These are phyloP conservation scores for Drosophila melanogaster DNA, from an alignment of 1,140 invertebrate species.

Conservation along the genomic window DNA sequence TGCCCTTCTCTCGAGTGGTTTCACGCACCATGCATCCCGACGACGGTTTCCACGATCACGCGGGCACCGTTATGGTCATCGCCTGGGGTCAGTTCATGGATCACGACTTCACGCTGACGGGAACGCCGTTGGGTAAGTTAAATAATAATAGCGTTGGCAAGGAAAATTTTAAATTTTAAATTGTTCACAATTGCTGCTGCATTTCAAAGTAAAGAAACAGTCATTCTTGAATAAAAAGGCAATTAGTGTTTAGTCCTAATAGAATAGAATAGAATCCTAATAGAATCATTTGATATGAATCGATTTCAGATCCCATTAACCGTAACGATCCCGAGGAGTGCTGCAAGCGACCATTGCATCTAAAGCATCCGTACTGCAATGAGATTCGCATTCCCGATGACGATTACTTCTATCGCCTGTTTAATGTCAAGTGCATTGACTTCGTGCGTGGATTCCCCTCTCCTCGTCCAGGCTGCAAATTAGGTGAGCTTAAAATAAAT, in stretches of 20 bases:
- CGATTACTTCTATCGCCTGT: constrained; percentile 95
- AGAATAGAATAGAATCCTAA: too few relatives aligned
- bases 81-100: constrained; percentile 98
- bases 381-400: constrained; percentile 95
- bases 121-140: constrained; percentile 90
- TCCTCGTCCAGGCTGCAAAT: constrained; percentile 91
- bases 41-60: constrained; percentile 96
- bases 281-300: not conserved
- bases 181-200: too few relatives aligned
- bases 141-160: not conserved
- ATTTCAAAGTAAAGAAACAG: too few relatives aligned
- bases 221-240: too few relatives aligned
- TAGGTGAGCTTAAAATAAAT: constrained; percentile 86
- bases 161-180: too few relatives aligned
- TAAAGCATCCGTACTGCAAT: constrained; percentile 95
- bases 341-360: constrained; percentile 90
- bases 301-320: constrained; percentile 89
- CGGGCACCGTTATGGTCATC: constrained; percentile 96
- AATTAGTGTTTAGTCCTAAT: too few relatives aligned
- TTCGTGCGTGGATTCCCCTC: constrained; percentile 95
- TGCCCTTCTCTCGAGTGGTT: constrained; percentile 93
- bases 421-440: constrained; percentile 93
- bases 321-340: constrained; percentile 95
- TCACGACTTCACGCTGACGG: constrained; percentile 96
- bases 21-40: constrained; percentile 96